Conservation (phyloP, 2,888 invertebrate species). For the Dryomyza anilis region DNA sequence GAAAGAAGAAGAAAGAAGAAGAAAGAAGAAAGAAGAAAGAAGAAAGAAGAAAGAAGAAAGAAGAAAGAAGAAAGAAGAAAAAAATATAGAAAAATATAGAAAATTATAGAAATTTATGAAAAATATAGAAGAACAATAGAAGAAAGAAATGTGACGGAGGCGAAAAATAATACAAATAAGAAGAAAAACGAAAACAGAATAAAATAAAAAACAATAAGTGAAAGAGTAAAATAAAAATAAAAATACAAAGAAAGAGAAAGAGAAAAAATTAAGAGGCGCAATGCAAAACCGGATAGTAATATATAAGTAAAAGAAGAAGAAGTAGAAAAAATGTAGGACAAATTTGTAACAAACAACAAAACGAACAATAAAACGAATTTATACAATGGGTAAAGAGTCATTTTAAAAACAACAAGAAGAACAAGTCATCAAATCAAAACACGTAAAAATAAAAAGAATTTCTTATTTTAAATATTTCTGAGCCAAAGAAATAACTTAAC, state of each 20-base stretch:
- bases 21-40: neutral
- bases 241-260: neutral
- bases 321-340: neutral
- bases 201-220: neutral
- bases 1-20: neutral
- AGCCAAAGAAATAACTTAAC: constrained; percentile 6
- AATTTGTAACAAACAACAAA: constrained; percentile 2
- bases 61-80: neutral
- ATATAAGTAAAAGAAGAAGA: no score
- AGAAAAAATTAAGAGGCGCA: no score
- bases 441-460: neutral
- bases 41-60: neutral
- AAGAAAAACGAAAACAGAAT: neutral
- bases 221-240: neutral
- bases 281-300: no score
- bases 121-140: neutral
- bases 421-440: neutral
- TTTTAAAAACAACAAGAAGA: neutral
- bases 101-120: neutral
- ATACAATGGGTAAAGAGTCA: neutral
- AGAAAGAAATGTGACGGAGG: no score
- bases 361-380: neutral
- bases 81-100: neutral
- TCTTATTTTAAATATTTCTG: neutral
- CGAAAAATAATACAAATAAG: no score